phyloP scores from a whole-genome alignment of 2,888 invertebrate genomes.

The Globia sparganii region DNA sequence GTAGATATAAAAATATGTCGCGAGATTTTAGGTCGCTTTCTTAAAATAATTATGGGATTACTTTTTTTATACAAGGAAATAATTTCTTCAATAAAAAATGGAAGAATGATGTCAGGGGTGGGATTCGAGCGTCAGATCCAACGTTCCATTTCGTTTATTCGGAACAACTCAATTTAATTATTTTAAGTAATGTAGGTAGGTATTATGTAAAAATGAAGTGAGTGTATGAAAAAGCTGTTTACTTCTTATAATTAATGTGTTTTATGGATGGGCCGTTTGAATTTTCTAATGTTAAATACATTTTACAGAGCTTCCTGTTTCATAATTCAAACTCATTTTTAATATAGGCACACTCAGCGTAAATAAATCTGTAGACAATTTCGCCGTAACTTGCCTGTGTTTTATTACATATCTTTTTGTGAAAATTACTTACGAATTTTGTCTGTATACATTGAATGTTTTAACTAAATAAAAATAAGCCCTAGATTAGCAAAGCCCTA shows the following conservation, averaged over 20 bases:
- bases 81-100: slow-evolving; percentile 42
- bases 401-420: background rate
- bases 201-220: background rate
- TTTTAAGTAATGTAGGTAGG: slow-evolving; percentile 11
- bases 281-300: background rate
- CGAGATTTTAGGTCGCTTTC: slow-evolving; percentile 42
- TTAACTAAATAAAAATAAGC: background rate
- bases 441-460: background rate
- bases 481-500: too few relatives aligned
- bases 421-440: background rate
- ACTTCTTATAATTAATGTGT: background rate
- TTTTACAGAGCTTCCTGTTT: background rate
- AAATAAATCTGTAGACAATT: background rate
- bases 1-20: slow-evolving; percentile 48
- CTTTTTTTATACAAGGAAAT: slow-evolving; percentile 29
- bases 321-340: background rate
- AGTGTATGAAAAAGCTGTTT: too few relatives aligned
- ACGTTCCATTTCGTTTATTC: slow-evolving; percentile 22
- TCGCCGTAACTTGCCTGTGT: background rate
- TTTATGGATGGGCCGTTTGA: background rate
- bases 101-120: slow-evolving; percentile 37
- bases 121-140: slow-evolving; percentile 28
- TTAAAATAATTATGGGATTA: slow-evolving; percentile 51
- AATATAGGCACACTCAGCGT: background rate
- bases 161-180: slow-evolving; percentile 41